Evolutionary conservation across 37 sponge, comb jelly and placozoan species (phyloP).

Genomic region (Ephydatia muelleri): DNA sequence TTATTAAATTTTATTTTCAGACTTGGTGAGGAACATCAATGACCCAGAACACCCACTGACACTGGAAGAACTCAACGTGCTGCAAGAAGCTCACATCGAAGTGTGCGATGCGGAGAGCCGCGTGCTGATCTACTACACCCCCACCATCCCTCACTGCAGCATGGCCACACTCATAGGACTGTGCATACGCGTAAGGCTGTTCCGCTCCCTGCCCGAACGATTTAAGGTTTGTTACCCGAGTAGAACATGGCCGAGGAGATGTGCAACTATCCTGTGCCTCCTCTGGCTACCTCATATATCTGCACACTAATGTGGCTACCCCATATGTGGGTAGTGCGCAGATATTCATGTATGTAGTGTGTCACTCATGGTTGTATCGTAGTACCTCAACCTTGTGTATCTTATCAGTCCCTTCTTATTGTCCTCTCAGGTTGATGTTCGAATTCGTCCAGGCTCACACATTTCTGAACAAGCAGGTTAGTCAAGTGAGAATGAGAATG

Average conservation of each 20-base stretch:
- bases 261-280: too few relatives aligned
- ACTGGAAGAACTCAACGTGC: constrained; percentile 93
- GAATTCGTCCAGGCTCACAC: constrained; percentile 82
- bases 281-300: too few relatives aligned
- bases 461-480: constrained; percentile 82
- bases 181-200: constrained; percentile 83
- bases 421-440: constrained; percentile 73
- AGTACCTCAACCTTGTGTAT: not conserved
- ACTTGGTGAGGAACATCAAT: constrained; percentile 84
- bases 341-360: not conserved
- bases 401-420: not conserved
- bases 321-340: too few relatives aligned
- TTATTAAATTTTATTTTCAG: constrained; percentile 22
- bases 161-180: constrained; percentile 99
- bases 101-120: constrained; percentile 65
- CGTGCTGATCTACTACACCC: constrained; percentile 89
- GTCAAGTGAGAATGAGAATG: not conserved
- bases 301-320: too few relatives aligned
- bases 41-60: constrained; percentile 99
- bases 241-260: too few relatives aligned
- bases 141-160: constrained; percentile 99
- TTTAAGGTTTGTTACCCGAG: constrained; percentile 73
- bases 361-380: too few relatives aligned
- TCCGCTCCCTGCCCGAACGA: constrained; percentile 80
- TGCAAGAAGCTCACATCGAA: constrained; percentile 83